phyloP scores from a whole-genome alignment of 2,888 invertebrate species.

The Drosophila nr. perissopoda region DNA sequence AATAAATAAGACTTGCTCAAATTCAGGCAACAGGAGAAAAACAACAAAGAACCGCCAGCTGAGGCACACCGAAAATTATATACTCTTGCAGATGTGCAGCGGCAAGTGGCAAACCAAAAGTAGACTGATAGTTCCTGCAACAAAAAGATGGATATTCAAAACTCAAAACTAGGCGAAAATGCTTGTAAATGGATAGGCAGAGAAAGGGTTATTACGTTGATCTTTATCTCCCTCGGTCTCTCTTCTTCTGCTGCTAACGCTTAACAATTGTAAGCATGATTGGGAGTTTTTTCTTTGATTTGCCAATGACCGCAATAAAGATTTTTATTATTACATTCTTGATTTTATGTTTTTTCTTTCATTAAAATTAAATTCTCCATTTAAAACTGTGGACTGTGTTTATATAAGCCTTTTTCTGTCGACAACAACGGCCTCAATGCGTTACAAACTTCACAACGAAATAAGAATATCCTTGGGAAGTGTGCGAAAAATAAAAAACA shows the following conservation, averaged over 20 bases:
- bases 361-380: background rate
- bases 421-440: background rate
- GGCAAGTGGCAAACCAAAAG: background rate
- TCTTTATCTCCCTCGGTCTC: background rate
- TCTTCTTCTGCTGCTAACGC: background rate
- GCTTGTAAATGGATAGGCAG: background rate
- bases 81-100: background rate
- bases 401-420: background rate
- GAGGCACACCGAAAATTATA: background rate
- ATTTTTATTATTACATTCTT: background rate
- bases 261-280: background rate
- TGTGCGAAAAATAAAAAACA: slow-evolving; percentile 17
- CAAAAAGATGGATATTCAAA: background rate
- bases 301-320: rapidly evolving
- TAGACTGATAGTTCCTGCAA: background rate
- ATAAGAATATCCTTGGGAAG: background rate
- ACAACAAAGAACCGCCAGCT: background rate
- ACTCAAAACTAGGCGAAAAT: background rate
- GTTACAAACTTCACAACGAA: background rate
- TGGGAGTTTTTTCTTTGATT: background rate
- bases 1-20: slow-evolving; percentile 52
- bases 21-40: slow-evolving; percentile 2
- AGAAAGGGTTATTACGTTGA: background rate
- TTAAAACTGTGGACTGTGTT: background rate
- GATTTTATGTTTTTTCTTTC: background rate